Evolutionary conservation across 2,797 vertebrate genomes (phyloP).

Genomic region (Cichlasoma orientale): DNA sequence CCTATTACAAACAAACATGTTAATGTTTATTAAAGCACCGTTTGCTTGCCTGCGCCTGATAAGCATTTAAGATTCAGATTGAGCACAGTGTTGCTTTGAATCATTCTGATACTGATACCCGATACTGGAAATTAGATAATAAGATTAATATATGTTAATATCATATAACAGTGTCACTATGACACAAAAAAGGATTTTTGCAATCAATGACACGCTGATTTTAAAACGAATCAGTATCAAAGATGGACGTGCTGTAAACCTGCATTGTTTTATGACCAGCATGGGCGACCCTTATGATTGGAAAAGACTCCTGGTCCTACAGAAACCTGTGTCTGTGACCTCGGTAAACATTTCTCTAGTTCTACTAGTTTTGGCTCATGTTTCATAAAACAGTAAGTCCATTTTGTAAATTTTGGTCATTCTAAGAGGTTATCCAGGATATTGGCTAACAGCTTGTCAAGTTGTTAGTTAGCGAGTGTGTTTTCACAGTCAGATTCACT

Average conservation of each 20-base stretch:
- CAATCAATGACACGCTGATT: neutral
- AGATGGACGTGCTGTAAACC: neutral
- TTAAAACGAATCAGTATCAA: neutral
- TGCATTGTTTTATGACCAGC: neutral
- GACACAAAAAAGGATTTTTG: neutral
- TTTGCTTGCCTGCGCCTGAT: neutral
- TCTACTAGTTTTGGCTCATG: no score
- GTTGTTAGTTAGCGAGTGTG: neutral
- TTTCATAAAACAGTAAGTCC: neutral
- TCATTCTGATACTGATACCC: neutral
- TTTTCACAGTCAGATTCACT: neutral
- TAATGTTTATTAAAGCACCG: neutral
- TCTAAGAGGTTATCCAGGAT: neutral
- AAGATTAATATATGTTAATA: neutral
- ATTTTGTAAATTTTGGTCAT: neutral
- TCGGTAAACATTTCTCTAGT: neutral
- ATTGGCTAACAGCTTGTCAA: neutral
- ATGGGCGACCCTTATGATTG: neutral
- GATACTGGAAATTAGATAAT: no score
- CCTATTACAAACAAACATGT: neutral
- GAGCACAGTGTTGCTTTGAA: neutral
- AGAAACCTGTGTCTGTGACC: neutral
- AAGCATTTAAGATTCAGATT: neutral
- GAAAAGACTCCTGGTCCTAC: neutral
- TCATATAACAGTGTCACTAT: neutral